phyloP scores from a whole-genome alignment of 2,113 vertebrate genomes.

The Epinephelus fuscoguttatus region DNA sequence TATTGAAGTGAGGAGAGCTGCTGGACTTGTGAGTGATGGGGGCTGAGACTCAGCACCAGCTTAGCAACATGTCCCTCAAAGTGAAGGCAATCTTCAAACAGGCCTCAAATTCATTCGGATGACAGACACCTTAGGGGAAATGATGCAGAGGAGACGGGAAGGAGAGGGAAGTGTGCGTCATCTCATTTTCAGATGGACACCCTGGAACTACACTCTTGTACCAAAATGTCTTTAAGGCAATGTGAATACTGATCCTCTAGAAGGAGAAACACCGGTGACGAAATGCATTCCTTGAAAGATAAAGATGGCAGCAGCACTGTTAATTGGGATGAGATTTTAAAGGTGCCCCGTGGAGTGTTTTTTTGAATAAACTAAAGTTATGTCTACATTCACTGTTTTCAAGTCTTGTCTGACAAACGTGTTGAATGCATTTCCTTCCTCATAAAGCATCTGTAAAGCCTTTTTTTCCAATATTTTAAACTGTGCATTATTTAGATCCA shows the following conservation, averaged over 20 bases:
- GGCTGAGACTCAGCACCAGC: conserved; percentile 43
- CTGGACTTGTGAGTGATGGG: conserved; percentile 41
- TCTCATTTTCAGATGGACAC: conserved; percentile 45
- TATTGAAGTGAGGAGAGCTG: conserved; percentile 25
- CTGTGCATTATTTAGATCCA: conserved; percentile 12
- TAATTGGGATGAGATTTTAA: conserved; percentile 22
- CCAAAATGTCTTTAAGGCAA: conserved; percentile 77
- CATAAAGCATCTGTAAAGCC: background rate
- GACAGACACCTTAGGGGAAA: conserved; percentile 41
- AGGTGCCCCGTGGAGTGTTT: conserved; percentile 21
- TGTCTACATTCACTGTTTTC: conserved; percentile 28
- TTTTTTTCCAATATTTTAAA: background rate
- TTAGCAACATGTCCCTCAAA: conserved; percentile 39
- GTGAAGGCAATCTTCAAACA: conserved; percentile 50
- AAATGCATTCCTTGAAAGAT: conserved; percentile 29
- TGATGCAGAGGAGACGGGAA: conserved; percentile 47
- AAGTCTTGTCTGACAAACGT: background rate
- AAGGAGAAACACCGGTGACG: conserved; percentile 23
- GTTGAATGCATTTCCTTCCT: conserved; percentile 1
- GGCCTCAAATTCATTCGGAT: conserved; percentile 45
- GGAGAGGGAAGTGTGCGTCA: conserved; percentile 29
- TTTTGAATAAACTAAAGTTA: background rate
- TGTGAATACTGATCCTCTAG: conserved; percentile 58
- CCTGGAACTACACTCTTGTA: conserved; percentile 32
- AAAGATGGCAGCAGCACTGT: conserved; percentile 34